These are phyloP conservation scores for Noctua janthe DNA, from an alignment of 2,888 invertebrate genomes.

Conservation along the genomic window DNA sequence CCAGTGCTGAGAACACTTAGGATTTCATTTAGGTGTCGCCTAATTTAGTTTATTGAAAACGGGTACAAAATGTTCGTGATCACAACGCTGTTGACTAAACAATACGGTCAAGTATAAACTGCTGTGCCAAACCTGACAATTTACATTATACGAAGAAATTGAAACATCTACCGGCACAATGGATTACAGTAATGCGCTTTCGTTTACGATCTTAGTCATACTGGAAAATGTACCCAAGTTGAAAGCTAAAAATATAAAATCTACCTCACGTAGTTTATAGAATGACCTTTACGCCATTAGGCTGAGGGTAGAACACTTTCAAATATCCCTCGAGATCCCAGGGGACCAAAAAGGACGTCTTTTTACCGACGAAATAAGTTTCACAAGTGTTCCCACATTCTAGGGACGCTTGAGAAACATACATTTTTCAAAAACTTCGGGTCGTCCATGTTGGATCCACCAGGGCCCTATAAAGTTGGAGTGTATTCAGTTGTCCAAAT, in stretches of 20 bases:
- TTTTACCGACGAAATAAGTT: slow-evolving; percentile 62
- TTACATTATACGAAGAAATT: not conserved
- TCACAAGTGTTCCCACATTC: slow-evolving; percentile 35
- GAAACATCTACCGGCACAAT: not conserved
- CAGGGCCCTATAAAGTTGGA: slow-evolving; percentile 57
- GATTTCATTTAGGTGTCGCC: not conserved
- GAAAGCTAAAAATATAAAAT: slow-evolving; percentile 32
- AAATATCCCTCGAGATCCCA: slow-evolving; percentile 41
- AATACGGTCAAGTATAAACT: not conserved
- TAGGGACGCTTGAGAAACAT: slow-evolving; percentile 31
- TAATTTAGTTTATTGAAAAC: not conserved
- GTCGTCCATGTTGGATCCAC: slow-evolving; percentile 34
- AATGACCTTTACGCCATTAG: slow-evolving; percentile 41
- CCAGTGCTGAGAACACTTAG: not conserved
- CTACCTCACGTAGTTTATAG: slow-evolving; percentile 35
- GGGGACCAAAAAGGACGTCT: slow-evolving; percentile 44
- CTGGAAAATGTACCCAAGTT: not conserved
- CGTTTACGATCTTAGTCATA: not conserved
- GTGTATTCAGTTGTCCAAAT: slow-evolving; percentile 67
- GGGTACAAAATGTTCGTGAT: not conserved
- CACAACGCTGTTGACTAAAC: not conserved
- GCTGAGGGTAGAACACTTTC: slow-evolving; percentile 44
- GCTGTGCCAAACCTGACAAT: not conserved
- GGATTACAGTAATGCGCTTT: slow-evolving; percentile 13
- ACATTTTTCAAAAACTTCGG: slow-evolving; percentile 62